A percentile compares a stretch with the other conserved stretches of the same genome.
phyloP scores from a whole-genome alignment of 2,113 vertebrate species.

The Phylloscopus whistleri region DNA sequence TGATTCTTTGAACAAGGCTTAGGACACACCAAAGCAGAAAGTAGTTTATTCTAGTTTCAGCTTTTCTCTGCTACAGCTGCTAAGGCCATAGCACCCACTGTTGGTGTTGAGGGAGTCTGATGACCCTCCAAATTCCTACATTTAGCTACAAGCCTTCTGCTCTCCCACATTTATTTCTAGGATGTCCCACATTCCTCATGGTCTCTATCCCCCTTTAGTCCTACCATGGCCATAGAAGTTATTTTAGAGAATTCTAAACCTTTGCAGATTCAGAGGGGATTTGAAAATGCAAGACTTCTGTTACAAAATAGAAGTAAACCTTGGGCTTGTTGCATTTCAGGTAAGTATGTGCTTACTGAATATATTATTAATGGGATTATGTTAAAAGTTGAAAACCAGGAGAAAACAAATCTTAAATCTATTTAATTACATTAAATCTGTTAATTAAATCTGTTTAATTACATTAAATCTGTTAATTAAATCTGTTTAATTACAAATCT shows the following conservation, averaged over 20 bases:
- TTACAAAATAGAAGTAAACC: background rate
- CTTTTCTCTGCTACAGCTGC: background rate
- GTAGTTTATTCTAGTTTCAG: background rate
- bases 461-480: no score
- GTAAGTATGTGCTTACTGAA: background rate
- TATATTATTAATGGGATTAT: background rate
- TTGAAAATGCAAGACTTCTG: background rate
- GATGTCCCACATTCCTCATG: background rate
- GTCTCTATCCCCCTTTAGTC: background rate
- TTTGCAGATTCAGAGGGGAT: background rate
- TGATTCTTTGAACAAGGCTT: background rate
- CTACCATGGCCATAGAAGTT: background rate
- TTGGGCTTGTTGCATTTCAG: background rate
- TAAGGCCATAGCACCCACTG: background rate
- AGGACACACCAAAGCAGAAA: background rate
- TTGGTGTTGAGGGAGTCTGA: background rate
- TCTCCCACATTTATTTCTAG: background rate
- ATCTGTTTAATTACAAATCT: background rate
- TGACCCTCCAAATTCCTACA: background rate
- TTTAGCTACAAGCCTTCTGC: background rate
- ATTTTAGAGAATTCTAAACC: background rate
- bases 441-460: no score
- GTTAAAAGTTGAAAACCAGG: background rate
- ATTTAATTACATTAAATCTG: no score
- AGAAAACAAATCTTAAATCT: background rate